Conservation (phyloP, 1,140 invertebrate genomes). For the Ylistrum balloti region DNA sequence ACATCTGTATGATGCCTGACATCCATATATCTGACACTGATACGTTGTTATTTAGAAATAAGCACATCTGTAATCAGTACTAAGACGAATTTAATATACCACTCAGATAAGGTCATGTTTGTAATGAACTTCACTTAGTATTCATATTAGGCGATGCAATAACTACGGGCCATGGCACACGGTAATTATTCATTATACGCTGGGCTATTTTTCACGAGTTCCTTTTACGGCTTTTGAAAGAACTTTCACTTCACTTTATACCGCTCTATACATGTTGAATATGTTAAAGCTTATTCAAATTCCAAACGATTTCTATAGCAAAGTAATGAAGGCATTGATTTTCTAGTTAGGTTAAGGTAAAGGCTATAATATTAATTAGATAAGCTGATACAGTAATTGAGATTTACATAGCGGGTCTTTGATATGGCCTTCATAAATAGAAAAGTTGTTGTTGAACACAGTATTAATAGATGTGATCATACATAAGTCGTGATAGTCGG, state of each 20-base stretch:
- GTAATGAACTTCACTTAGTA: background rate
- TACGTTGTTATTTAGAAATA: background rate
- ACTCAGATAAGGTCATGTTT: background rate
- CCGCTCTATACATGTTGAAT: background rate
- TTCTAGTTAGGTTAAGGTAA: background rate
- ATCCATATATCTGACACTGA: background rate
- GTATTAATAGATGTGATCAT: too few relatives aligned
- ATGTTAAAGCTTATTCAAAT: background rate
- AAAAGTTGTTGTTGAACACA: too few relatives aligned
- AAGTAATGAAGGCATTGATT: background rate
- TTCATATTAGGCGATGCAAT: background rate
- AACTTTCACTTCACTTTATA: background rate
- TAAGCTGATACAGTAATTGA: slow-evolving; percentile 5
- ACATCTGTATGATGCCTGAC: background rate
- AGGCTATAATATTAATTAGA: background rate
- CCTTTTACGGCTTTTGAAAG: background rate
- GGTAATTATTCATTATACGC: slow-evolving; percentile 35
- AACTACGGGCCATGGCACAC: background rate
- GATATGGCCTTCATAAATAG: too few relatives aligned
- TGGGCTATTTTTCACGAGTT: background rate
- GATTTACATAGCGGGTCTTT: background rate
- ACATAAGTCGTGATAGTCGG: too few relatives aligned
- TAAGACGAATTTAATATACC: slow-evolving; percentile 8
- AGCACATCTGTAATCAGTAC: background rate
- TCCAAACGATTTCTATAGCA: background rate